A percentile compares a stretch with the other conserved stretches of the same genome.
Conservation (phyloP, 2,113 vertebrate species). For the Clarias gariepinus region DNA sequence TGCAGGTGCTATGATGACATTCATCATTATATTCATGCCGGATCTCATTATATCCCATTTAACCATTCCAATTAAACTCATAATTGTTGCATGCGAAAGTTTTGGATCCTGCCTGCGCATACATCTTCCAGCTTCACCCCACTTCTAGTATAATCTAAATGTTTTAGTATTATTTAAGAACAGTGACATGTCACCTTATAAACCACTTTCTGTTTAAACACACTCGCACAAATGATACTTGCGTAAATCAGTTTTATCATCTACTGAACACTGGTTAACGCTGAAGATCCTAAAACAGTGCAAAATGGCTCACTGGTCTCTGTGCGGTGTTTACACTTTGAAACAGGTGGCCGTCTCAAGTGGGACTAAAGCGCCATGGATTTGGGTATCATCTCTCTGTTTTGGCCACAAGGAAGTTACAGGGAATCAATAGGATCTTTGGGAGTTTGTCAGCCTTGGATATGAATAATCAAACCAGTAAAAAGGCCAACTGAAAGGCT, state of each 20-base stretch:
- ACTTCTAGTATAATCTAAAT: slow-evolving; percentile 1
- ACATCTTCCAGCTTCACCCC: too few species aligned
- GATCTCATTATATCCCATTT: background rate
- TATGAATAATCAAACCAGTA: slow-evolving; percentile 31
- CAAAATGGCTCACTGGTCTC: slow-evolving; percentile 22
- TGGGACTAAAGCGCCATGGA: slow-evolving; percentile 33
- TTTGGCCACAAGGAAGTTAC: background rate
- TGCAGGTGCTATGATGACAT: background rate
- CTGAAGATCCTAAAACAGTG: background rate
- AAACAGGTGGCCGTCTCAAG: slow-evolving; percentile 30
- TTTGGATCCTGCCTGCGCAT: background rate
- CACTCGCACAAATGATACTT: background rate
- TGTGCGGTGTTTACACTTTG: slow-evolving; percentile 38
- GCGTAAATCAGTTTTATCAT: background rate
- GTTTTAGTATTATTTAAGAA: background rate
- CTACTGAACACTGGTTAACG: background rate
- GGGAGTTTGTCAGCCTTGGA: slow-evolving; percentile 17
- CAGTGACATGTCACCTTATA: background rate
- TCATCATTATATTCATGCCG: background rate
- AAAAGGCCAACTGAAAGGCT: slow-evolving; percentile 1
- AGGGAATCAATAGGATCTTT: slow-evolving; percentile 42
- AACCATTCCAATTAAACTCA: background rate
- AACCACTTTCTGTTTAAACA: background rate
- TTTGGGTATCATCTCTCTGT: slow-evolving; percentile 36
- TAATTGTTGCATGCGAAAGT: slow-evolving; percentile 1